Conservation (phyloP, 2,113 vertebrate genomes). For the Scortum barcoo region DNA sequence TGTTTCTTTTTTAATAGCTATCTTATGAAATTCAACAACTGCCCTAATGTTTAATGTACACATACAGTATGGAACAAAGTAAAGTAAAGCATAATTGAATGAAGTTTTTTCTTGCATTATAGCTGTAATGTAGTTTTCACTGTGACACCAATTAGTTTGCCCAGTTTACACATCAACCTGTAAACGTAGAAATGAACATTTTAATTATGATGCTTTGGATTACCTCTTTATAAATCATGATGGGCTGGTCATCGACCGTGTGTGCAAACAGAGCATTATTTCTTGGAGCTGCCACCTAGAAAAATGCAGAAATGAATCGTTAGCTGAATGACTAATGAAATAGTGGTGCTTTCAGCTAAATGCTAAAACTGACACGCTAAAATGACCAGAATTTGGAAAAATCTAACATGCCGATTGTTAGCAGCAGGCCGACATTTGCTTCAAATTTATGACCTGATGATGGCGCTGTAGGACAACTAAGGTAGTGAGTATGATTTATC, state of each 20-base stretch:
- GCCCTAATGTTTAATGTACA: background rate
- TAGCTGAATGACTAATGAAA: background rate
- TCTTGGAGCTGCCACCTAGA: slow-evolving; percentile 56
- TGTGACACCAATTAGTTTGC: background rate
- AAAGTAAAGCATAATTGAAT: no score
- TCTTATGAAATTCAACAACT: background rate
- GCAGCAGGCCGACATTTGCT: no score
- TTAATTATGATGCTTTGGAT: background rate
- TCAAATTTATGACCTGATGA: no score
- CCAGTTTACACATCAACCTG: background rate
- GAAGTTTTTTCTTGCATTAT: background rate
- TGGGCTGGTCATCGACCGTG: fast-evolving
- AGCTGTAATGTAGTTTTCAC: background rate
- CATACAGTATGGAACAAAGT: no score
- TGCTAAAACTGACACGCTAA: no score
- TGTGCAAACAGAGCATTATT: slow-evolving; percentile 31
- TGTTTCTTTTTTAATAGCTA: background rate
- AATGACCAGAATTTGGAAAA: no score
- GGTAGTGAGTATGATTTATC: no score
- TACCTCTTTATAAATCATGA: slow-evolving; percentile 70
- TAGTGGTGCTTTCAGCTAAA: no score
- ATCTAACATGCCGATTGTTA: no score
- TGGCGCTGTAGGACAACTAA: no score
- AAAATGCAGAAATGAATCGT: slow-evolving; percentile 17
- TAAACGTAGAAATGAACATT: background rate